Conservation (phyloP, 2,888 invertebrate genomes). For the Nephrotoma flavescens region DNA sequence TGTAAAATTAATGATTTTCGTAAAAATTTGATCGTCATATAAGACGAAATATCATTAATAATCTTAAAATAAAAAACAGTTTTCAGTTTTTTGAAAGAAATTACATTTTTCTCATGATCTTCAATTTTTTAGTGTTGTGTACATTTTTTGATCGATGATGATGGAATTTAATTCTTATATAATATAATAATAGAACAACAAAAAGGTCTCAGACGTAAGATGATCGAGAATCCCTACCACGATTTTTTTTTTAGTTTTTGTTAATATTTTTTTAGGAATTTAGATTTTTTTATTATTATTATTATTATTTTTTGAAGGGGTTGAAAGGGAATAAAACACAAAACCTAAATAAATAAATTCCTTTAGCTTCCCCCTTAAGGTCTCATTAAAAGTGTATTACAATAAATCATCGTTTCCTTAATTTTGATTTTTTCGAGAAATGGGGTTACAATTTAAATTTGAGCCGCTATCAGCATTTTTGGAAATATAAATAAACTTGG, state of each 20-base stretch:
- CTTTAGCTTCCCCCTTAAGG: not conserved
- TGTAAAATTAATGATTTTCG: not conserved
- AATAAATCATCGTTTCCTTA: slow-evolving; percentile 1
- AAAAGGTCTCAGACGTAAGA: not conserved
- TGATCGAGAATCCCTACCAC: not conserved
- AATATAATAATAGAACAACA: not conserved
- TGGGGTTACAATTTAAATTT: not conserved
- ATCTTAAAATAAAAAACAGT: not conserved
- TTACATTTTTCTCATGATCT: not conserved
- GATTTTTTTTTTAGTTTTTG: not conserved
- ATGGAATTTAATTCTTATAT: not conserved
- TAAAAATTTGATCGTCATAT: not conserved
- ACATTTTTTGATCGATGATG: not conserved
- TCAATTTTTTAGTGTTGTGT: not conserved
- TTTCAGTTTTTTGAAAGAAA: not conserved
- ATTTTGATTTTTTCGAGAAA: not conserved
- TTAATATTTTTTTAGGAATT: not conserved
- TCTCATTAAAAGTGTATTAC: slow-evolving; percentile 2
- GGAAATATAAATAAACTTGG: not conserved
- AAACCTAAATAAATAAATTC: not conserved
- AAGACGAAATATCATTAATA: not conserved
- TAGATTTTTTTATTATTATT: not conserved
- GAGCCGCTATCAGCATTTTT: not conserved
- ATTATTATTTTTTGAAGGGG: not conserved
- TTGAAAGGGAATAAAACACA: not conserved